Evolutionary conservation across 2,113 vertebrate genomes (phyloP), one percentile per base, ranked within the genome.

Genomic region (Ameiurus melas): DNA sequence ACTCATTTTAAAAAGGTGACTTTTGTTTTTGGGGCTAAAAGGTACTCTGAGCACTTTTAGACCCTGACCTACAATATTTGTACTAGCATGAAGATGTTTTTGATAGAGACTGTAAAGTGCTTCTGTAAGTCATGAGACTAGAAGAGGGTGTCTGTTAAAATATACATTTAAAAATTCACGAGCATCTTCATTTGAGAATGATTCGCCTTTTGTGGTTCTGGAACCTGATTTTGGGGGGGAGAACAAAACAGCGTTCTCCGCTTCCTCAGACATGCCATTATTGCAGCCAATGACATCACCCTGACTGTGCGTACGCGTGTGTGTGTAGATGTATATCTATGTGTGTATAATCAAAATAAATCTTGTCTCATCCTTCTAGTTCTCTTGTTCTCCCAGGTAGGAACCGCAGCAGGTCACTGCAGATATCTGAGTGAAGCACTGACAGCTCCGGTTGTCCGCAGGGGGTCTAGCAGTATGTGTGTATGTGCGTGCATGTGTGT

Each of bases 261-360:
- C 16, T 89, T 77, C 66, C 55, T 55, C 75, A 90, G 86, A 88
- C 79, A 10, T 88, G 58, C 62, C n/a, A 27, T 89, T 80, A 84
- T 71, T 86, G 71, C 60, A 62, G 25, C 25, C 58, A 77, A 70
- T 90, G 87, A 88, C 89, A 90, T 90, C 83, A 88, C 66, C 85
- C 64, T 71, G 33, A n/a, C n/a, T 83, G 64, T 86, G 68, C 27
- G 20, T 39, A 14, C 20, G 78, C 58, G 86, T 73, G 85, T 86
- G 30, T 55, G 22, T 86, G 73, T 78, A 33, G 51, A 57, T 30
- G 47, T n/a, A 17, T 79, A 51, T 79, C 25, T 79, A n/a, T 57
- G 55, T 17, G 27, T 30, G 25, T 80, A 3, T 80, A n/a, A 47
- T 75, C 27, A 86, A 53, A 66, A 79, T 33, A 83, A 58, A 75